Base-by-base conservation (phyloP, 1,140 invertebrate genomes). In the Diachasma alloeum region DNA sequence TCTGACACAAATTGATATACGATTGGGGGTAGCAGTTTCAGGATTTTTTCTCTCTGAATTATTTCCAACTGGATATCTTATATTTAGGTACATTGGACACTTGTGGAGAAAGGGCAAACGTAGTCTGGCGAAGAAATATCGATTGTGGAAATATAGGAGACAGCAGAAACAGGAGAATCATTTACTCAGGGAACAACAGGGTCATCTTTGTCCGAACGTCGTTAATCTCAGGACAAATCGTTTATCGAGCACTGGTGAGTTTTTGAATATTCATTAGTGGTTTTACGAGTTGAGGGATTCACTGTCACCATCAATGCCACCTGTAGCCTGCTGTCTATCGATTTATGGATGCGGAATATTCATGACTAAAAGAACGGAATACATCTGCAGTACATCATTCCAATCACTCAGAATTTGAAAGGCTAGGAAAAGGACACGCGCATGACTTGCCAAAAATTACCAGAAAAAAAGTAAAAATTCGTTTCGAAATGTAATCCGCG, bases 51-150 rank as follows among this genome's bases (percentile, higher is more conserved):
- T 72, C 13, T 19, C 26, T 76, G 53, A 83, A 80, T 77, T 31
- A 31, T 31, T 78, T 81, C 11, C 24, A 63, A 63, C 19, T 8
- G 24, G 24, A 24, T 81, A 72, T 73, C 70, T 74, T 79, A 78
- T 48, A 15, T 80, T 79, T 69, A 92, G 91, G 90, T 98, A 98
- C 86, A 93, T 98, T 48, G 97, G 94, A 0, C 97, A 99, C 90
- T 90, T 98, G 79, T 97, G 94, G 92, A 91, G 97, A 77, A 90
- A 96, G 77, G 93, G 93, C 66, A 97, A 96, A 87, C 91, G 96
- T 84, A 93, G 95, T 90, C 90, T 96, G 86, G 92, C 95, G 80
- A 95, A 96, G 88, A 95, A 95, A 86, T 96, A 95, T 88, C 91
- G 93, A 82, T 88, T 94, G 79, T 93, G 92, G 88, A 91, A 92